These are phyloP conservation scores for Torymus aiolomorphi DNA, from an alignment of 2,888 invertebrate genomes.

Conservation along the genomic window DNA sequence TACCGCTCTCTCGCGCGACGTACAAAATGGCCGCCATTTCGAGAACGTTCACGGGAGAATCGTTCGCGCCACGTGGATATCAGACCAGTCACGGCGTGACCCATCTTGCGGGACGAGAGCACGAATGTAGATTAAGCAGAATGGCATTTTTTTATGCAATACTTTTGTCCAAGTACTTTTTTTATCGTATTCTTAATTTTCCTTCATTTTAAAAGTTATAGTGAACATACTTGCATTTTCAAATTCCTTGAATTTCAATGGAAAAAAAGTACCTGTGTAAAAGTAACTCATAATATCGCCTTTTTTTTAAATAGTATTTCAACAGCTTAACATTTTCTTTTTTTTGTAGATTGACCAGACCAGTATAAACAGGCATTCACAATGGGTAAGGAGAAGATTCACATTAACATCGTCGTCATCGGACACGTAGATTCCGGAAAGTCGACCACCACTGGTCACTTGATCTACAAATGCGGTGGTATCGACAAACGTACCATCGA, in stretches of 20 bases:
- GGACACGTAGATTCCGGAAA: constrained; percentile 99
- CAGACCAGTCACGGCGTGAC: not conserved
- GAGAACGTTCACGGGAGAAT: constrained; percentile 52
- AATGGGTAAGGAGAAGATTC: constrained; percentile 91
- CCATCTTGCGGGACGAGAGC: not conserved
- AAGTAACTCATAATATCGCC: too few species aligned
- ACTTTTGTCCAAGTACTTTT: too few species aligned
- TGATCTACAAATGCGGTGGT: constrained; percentile 99
- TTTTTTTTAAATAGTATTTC: too few species aligned
- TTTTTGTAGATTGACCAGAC: constrained; percentile 51
- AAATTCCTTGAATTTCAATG: not conserved
- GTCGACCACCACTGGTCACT: constrained; percentile 92
- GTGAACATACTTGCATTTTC: not conserved
- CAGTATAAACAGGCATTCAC: constrained; percentile 43
- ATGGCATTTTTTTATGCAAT: too few species aligned
- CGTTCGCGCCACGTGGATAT: constrained; percentile 58
- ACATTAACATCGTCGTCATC: constrained; percentile 99
- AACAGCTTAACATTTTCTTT: not conserved
- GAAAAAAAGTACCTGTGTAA: too few species aligned
- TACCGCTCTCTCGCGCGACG: constrained; percentile 39
- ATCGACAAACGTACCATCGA: constrained; percentile 99
- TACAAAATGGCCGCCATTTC: constrained; percentile 57
- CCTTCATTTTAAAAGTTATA: too few species aligned
- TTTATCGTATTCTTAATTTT: too few species aligned
- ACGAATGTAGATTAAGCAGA: not conserved